Base-by-base conservation (phyloP, 1,140 invertebrate species). In the Drosophila suzukii region DNA sequence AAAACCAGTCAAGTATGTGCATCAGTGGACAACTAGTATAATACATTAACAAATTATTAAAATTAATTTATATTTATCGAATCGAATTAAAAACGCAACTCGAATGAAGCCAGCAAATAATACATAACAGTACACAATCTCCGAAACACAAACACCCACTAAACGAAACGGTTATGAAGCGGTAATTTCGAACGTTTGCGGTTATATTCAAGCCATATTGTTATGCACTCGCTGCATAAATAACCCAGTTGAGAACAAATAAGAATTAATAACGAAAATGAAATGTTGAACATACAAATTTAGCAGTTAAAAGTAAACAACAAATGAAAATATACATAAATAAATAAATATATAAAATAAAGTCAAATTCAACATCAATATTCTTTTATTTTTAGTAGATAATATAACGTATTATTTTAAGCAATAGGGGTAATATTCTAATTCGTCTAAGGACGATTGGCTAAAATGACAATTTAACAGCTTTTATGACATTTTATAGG, bases 251-350 rank as follows among this genome's bases (percentile, higher is more conserved):
- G 77, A 85, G 50, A 73, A 70, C 38, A 70, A 71, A 85, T 56
- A 70, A 58, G 24, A 88, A 75, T 86, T 78, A 81, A 85, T 59
- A 86, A 86, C 78, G 51, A 65, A 86, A 88, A 56, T 68, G 47
- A 89, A 83, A 88, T 88, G 83, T 88, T 88, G 84, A 88, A 89
- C 84, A 86, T 88, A 86, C 83, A 88, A 85, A 86, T 70, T 67
- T 88, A 86, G 83, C 79, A 83, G 84, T 86, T 88, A 88, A 55
- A 76, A 50, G 67, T 61, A 76, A 79, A 78, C 75, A 30, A 54
- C 60, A 77, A 74, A 63, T 49, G 38, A 77, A 75, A 70, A 77
- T 77, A 77, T 77, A 77, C 53, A 77, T 77, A 77, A 77, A 77
- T 68, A 59, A 49, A 59, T 59, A 59, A 49, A 59, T 59, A 59